A percentile compares a stretch with the other conserved stretches of the same genome.
Evolutionary conservation across 2,797 vertebrate species (phyloP).

Genomic region (Peromyscus attwateri): DNA sequence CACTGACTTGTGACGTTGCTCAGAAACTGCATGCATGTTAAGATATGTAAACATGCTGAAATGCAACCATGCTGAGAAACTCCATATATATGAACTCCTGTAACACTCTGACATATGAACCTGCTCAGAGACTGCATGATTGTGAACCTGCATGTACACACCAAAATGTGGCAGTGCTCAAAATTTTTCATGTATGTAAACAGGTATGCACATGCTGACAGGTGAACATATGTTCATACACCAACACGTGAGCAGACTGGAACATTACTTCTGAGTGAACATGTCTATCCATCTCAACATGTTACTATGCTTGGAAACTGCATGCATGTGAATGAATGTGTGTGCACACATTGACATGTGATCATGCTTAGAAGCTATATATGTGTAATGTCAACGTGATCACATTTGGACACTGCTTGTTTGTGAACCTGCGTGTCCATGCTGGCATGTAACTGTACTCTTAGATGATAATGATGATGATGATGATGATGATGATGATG

Average conservation of each 20-base stretch:
- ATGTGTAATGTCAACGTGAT: not conserved
- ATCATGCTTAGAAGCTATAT: not conserved
- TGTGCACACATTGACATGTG: not conserved
- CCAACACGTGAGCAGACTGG: not conserved
- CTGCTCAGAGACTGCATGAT: not conserved
- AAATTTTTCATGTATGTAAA: not conserved
- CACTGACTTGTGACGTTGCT: not conserved
- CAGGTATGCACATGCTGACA: not conserved
- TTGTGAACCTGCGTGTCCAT: not conserved
- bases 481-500: no score
- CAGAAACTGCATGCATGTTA: not conserved
- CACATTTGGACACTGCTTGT: not conserved
- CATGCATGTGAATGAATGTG: not conserved
- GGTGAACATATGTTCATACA: not conserved
- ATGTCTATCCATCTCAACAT: not conserved
- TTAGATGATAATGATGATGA: not conserved
- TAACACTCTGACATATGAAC: not conserved
- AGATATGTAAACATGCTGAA: not conserved
- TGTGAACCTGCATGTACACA: not conserved
- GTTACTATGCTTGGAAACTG: not conserved
- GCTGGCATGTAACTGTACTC: not conserved
- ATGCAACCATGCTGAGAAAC: not conserved
- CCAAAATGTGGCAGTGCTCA: not conserved
- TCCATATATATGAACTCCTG: not conserved
- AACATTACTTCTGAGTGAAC: not conserved